Evolutionary conservation across 2,888 invertebrate genomes (phyloP).

Genomic region (Melanargia galathea): DNA sequence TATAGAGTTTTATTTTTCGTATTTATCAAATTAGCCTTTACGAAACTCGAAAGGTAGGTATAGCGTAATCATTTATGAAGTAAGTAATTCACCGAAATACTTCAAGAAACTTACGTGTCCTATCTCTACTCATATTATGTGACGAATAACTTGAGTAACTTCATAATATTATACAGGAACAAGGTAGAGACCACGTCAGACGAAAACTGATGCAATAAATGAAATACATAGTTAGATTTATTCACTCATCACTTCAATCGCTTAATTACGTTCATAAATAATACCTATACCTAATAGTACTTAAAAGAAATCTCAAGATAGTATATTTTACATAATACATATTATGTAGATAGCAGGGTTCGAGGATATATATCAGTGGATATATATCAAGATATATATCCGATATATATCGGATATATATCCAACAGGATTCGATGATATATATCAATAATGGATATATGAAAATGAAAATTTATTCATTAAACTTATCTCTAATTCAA

Average conservation of each 20-base stretch:
- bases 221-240: neutral
- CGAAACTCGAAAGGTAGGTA: neutral
- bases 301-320: neutral
- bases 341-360: too few relatives aligned
- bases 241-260: neutral
- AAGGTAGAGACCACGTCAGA: neutral
- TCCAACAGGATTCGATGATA: too few relatives aligned
- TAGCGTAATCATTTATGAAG: neutral
- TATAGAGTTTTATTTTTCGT: too few relatives aligned
- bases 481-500: too few relatives aligned
- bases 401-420: too few relatives aligned
- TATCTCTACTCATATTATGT: neutral
- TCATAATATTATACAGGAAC: neutral
- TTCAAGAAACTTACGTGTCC: neutral
- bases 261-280: neutral
- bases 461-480: too few relatives aligned
- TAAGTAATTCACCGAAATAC: neutral
- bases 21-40: neutral
- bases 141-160: neutral
- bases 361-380: too few relatives aligned
- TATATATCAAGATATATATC: too few relatives aligned
- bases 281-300: neutral
- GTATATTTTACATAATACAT: too few relatives aligned
- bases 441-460: too few relatives aligned
- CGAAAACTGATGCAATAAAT: slow-evolving; percentile 4